Evolutionary conservation across 2,888 invertebrate species (phyloP), one percentile per base, ranked within the genome.

Genomic region (Pollenia amentaria): DNA sequence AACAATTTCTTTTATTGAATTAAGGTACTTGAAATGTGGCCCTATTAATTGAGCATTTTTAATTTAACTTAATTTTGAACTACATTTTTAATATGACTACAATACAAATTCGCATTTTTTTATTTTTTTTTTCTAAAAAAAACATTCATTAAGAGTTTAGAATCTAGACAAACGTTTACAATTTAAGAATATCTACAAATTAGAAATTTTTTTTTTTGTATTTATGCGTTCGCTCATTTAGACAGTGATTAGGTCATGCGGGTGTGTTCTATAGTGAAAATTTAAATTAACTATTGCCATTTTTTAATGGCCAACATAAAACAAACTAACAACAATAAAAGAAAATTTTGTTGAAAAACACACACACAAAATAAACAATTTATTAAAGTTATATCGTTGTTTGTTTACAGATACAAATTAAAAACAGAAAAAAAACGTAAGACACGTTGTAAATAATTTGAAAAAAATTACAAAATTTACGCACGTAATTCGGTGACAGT

Each of bases 181-280:
- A 16, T 16, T 51, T 51, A 51, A 0, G 6, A 29, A 6, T 29
- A 51, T 51, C 9, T n/a, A 51, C 51, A n/a, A 51, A 51, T 51
- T 51, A 18, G 9, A 51, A 51, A 51, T 9, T 7, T n/a, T 8
- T n/a, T 38, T 21, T n/a, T 60, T 42, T 21, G 64, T 21, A 44
- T 51, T 29, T 75, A 16, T 76, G 76, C 65, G 76, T 65, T 77
- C 21, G 55, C 55, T 65, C 48, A 67, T 67, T 48, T n/a, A 72
- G 46, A 55, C 72, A 78, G 57, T 65, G 84, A 78, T 78, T 84
- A 84, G 84, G 67, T 84, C 84, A 84, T 78, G 78, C 78, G 84
- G 84, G 84, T 84, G 84, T 78, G 84, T 84, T 72, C 57, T 55
- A 3, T 16, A 53, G 53, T 51, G 29, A 51, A 51, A 14, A 69